Base-by-base conservation (phyloP, 2,888 invertebrate species). In the Busseola fusca region DNA sequence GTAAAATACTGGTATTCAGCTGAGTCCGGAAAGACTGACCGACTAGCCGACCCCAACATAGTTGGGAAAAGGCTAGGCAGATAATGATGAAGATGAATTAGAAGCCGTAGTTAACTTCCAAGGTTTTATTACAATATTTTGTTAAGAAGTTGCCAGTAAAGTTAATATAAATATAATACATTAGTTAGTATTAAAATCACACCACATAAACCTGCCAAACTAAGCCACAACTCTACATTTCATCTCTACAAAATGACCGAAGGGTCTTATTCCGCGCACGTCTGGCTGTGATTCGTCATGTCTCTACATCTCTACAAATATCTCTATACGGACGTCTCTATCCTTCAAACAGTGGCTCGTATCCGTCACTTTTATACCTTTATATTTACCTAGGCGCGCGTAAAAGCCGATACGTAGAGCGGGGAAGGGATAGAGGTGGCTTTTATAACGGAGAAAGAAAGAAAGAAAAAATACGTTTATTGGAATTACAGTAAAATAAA, bases 281-380 rank as follows among this genome's bases (percentile, higher is more conserved):
- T 87, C 69, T 70, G 67, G 6, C 85, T 64, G 80, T 82, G 87
- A 88, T 88, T 86, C 86, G 81, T 88, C 87, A 87, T 87, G 85
- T 14, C 78, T 72, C 68, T 68, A 82, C 74, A 74, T 72, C 80
- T 82, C 83, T 74, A 82, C 64, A 74, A 70, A 77, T 69, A 76
- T 75, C 69, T 77, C 80, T 76, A 83, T 65, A 70, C 69, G 76
- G 74, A 82, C 74, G 83, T 76, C 82, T 72, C 84, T 89, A 92
- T 91, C 91, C 92, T 91, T 92, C 92, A 92, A 92, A 92, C 88
- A 82, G 80, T 86, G 86, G 85, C 86, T 87, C 86, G 88, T 92
- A 93, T 94, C 90, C 92, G 92, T 94, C 94, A 94, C 92, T 92
- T 93, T 93, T 93, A 93, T 92, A 92, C 90, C 90, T 87, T 88